Evolutionary conservation across 2,797 vertebrate species (phyloP).

Genomic region (Cirrhinus molitorella): DNA sequence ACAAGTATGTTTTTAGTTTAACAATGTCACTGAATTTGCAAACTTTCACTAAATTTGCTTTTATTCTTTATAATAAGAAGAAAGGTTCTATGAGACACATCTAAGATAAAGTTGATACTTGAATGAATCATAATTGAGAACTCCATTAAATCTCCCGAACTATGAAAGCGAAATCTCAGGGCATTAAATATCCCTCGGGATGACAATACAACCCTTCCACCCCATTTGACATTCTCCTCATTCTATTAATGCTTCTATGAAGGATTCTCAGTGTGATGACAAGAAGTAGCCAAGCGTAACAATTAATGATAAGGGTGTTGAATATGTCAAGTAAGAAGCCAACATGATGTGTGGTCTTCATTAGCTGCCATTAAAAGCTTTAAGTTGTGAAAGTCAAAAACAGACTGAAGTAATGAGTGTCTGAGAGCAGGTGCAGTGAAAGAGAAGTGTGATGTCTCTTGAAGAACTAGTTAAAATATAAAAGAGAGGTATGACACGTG

Average conservation of each 20-base stretch:
- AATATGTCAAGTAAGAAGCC: slow-evolving; percentile 39
- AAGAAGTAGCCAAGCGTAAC: slow-evolving; percentile 46
- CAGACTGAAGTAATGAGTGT: slow-evolving; percentile 30
- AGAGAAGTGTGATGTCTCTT: slow-evolving; percentile 21
- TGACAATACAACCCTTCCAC: slow-evolving; percentile 37
- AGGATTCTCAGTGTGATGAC: slow-evolving; percentile 37
- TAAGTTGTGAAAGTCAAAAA: slow-evolving; percentile 31
- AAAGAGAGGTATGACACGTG: slow-evolving; percentile 39
- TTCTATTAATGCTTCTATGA: slow-evolving; percentile 36
- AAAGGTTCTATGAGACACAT: neutral
- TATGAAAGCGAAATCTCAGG: slow-evolving; percentile 23
- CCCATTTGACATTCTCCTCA: slow-evolving; percentile 38
- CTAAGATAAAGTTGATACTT: neutral
- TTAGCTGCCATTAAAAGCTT: slow-evolving; percentile 45
- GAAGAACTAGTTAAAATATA: slow-evolving; percentile 37
- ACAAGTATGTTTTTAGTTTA: neutral
- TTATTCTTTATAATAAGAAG: neutral
- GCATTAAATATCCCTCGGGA: slow-evolving; percentile 23
- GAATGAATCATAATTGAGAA: slow-evolving; percentile 21
- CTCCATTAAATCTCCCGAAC: slow-evolving; percentile 25
- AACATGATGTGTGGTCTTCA: slow-evolving; percentile 49
- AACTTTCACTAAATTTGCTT: too few relatives aligned
- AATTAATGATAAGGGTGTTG: slow-evolving; percentile 48
- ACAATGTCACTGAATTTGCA: neutral
- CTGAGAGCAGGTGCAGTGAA: slow-evolving; percentile 12